These are phyloP conservation scores for Pterocles burchelli DNA, from an alignment of 2,113 vertebrate genomes.

Conservation along the genomic window DNA sequence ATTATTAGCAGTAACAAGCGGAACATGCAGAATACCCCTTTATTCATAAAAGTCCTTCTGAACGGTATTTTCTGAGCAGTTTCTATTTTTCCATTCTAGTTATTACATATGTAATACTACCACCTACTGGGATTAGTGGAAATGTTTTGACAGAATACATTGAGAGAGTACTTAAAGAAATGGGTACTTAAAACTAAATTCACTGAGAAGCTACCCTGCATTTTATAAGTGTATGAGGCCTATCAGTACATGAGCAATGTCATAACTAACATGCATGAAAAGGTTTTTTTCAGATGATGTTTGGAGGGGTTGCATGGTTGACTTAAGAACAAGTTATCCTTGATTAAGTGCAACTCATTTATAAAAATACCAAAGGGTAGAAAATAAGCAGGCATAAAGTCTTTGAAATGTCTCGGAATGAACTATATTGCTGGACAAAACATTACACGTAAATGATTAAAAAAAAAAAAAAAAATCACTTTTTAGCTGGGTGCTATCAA, in stretches of 20 bases:
- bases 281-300: background rate
- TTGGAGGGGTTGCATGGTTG: background rate
- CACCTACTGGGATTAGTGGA: conserved; percentile 46
- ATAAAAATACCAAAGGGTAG: background rate
- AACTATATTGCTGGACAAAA: background rate
- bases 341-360: background rate
- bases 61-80: background rate
- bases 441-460: background rate
- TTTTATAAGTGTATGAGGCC: background rate
- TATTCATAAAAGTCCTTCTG: background rate
- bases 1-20: background rate
- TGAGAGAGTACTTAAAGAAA: background rate
- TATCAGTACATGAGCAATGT: background rate
- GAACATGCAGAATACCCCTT: background rate
- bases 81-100: background rate
- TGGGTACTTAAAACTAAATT: background rate
- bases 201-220: background rate
- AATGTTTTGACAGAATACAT: background rate
- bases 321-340: background rate
- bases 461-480: background rate
- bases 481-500: background rate
- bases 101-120: background rate
- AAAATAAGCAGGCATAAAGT: background rate
- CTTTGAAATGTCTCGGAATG: background rate
- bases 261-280: background rate